Evolutionary conservation across 2,888 invertebrate species (phyloP), one percentile per base, ranked within the genome.

Genomic region (Xylocampa areola): DNA sequence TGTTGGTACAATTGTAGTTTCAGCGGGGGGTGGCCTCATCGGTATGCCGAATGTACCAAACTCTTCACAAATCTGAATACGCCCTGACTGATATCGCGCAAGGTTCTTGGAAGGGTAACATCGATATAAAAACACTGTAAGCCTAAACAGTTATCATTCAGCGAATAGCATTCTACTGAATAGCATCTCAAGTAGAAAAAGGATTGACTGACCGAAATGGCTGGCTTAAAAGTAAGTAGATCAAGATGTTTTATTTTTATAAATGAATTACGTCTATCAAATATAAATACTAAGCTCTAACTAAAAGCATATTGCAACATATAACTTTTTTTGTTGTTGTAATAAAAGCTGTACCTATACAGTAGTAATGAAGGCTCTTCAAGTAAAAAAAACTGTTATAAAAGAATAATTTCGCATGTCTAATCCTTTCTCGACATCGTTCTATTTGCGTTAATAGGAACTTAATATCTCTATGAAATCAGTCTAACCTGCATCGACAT

Each of bases 61-160:
- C 65, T 73, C 73, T 72, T 76, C 77, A 67, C 65, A 68, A 67
- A 65, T 54, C 68, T 68, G 68, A 73, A 70, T 73, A 77, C 76
- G 73, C 78, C 78, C 71, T 74, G 69, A 76, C 68, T 73, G 75
- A 80, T 81, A 74, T 75, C 76, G 76, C 62, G 73, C 79, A 83
- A 83, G 81, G 81, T 81, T 70, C 59, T 55, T 80, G 79, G 82
- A 71, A 80, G 83, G 82, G 79, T 74, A 55, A 58, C 73, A 73
- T 69, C 71, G 69, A 85, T 86, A 86, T 86, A 86, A 86, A 86
- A 85, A 81, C 79, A 78, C 76, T 70, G 75, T 54, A 60, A 54
- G 60, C 60, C 59, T 73, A 55, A 59, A 66, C 54, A 68, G 59
- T 70, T 75, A 84, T 84, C 85, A 86, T 81, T 85, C 85, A 62